Base-by-base conservation (phyloP, 2,113 vertebrate species). In the Dryoscopus gambensis region DNA sequence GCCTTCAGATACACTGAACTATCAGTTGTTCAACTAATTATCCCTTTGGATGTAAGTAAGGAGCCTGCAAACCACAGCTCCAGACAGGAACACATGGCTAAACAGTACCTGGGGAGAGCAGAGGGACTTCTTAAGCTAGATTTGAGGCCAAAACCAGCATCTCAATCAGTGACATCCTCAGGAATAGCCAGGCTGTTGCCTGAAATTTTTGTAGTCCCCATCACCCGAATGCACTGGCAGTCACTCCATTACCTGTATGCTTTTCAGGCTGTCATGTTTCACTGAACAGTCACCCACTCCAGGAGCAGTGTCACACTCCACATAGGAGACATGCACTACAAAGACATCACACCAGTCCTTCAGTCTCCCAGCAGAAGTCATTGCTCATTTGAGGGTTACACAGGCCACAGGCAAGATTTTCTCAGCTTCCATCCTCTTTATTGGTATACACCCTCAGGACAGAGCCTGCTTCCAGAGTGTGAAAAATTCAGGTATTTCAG, bases 121-220 rank as follows among this genome's bases (percentile, higher is more conserved):
- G 2, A 2, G 44, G 30, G 28, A 92, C 40, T 84, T 75, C 49
- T 78, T 56, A 67, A 56, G 13, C 49, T 33, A 37, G 7, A 49
- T 88, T 49, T 76, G 75, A 2, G 7, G 46, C 71, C 75, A 88
- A 95, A 94, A 69, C 63, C 63, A 94, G 71, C 82, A 88, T 59
- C 55, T 80, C 42, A 22, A 20, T 90, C 68, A 78, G 28, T 42
- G 56, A 52, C 60, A 79, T 52, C 27, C 60, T 87, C n/a, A 88
- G 83, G 59, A 88, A 93, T 3, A 88, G 82, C 67, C 78, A 88
- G 70, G 82, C 70, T 86, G 67, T 52, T 90, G 55, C 83, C 82
- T 92, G 74, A 53, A 62, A 17, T 28, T 68, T 39, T 84, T 63
- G 35, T 3, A 75, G 52, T 78, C 57, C 57, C 65, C 84, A 78